phyloP scores from a whole-genome alignment of 2,797 vertebrate genomes.

The Siniperca undulata region DNA sequence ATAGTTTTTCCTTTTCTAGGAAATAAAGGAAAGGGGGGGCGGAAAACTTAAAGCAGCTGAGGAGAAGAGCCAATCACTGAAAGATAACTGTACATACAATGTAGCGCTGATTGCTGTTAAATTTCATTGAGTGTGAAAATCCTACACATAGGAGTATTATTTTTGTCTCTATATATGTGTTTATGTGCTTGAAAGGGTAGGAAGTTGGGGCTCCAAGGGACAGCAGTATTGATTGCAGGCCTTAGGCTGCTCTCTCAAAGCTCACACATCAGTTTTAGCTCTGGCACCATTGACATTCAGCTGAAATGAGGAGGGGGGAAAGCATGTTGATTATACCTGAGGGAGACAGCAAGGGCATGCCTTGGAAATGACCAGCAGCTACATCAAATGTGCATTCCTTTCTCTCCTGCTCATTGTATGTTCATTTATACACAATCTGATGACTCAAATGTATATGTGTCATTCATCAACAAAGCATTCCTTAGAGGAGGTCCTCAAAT shows the following conservation, averaged over 20 bases:
- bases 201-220: constrained; percentile 51
- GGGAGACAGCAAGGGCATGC: constrained; percentile 58
- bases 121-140: constrained; percentile 35
- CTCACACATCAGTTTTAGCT: constrained; percentile 71
- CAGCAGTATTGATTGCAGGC: constrained; percentile 71
- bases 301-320: constrained; percentile 56
- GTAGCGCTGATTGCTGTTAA: not conserved
- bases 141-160: not conserved
- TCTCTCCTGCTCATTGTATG: constrained; percentile 35
- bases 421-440: constrained; percentile 47
- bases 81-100: not conserved
- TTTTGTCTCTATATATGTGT: constrained; percentile 39
- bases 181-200: constrained; percentile 39
- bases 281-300: constrained; percentile 77
- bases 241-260: constrained; percentile 55
- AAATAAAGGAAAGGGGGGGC: no score
- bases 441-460: constrained; percentile 13
- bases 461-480: constrained; percentile 26
- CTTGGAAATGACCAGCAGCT: no score
- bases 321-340: constrained; percentile 72
- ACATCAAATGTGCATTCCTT: not conserved
- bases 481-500: constrained; percentile 23
- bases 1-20: not conserved
- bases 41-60: not conserved
- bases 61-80: not conserved